Percentiles rank a stretch among this genome's conserved stretches.
Conservation (phyloP, 2,888 invertebrate species). For the Andrena marginata region DNA sequence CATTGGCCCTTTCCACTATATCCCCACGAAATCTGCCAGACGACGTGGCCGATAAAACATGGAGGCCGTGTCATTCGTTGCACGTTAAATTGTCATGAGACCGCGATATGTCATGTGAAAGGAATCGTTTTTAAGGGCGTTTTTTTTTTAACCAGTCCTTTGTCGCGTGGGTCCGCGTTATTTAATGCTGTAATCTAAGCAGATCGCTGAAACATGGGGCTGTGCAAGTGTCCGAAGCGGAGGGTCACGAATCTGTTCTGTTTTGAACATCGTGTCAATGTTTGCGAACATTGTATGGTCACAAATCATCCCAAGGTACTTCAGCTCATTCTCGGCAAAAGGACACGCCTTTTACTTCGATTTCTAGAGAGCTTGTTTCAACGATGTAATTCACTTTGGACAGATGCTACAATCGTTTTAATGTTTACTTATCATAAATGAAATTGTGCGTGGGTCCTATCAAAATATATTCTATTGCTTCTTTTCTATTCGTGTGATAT, state of each 20-base stretch:
- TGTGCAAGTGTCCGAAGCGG: slow-evolving; percentile 99
- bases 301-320: slow-evolving; percentile 97
- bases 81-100: slow-evolving; percentile 28
- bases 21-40: slow-evolving; percentile 58
- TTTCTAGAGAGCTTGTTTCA: not conserved
- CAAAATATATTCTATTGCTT: not conserved
- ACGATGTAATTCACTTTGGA: not conserved
- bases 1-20: slow-evolving; percentile 55
- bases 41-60: slow-evolving; percentile 74
- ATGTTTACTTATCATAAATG: not conserved
- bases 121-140: slow-evolving; percentile 6
- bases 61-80: slow-evolving; percentile 41
- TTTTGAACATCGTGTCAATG: slow-evolving; percentile 99
- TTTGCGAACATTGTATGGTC: slow-evolving; percentile 99
- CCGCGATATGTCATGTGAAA: slow-evolving; percentile 40
- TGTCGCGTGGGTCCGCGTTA: not conserved
- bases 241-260: slow-evolving; percentile 99
- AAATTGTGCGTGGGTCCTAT: not conserved
- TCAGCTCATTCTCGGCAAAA: not conserved
- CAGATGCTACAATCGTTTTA: not conserved
- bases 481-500: too few species aligned
- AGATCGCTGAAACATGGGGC: slow-evolving; percentile 90
- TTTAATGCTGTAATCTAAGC: slow-evolving; percentile 25
- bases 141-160: slow-evolving; percentile 13
- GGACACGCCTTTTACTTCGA: not conserved